A percentile compares a stretch with the other conserved stretches of the same genome.
phyloP scores from a whole-genome alignment of 2,888 invertebrate genomes.

The Metalampra italica region DNA sequence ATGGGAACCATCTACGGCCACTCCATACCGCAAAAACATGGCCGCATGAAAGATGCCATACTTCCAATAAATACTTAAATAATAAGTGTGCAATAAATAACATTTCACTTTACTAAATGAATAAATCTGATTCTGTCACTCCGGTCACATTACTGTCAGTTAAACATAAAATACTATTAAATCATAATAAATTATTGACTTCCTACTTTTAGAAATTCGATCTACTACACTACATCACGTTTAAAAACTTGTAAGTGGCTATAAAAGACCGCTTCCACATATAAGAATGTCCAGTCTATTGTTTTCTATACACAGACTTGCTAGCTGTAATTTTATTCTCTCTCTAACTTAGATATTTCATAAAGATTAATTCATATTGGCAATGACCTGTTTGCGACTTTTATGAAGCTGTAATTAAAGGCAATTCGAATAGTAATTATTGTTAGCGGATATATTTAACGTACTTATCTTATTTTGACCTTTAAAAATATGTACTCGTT shows the following conservation, averaged over 20 bases:
- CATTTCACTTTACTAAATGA: background rate
- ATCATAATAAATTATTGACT: background rate
- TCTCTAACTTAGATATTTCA: background rate
- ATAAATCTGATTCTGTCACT: background rate
- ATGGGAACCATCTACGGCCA: too few species aligned
- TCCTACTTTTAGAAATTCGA: background rate
- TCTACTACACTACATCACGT: background rate
- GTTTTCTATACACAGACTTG: background rate
- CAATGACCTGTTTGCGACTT: background rate
- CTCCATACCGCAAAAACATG: too few species aligned
- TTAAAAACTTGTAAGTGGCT: background rate
- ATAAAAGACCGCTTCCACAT: background rate
- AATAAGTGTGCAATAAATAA: background rate
- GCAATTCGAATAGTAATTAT: background rate
- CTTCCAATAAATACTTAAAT: too few species aligned
- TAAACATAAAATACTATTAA: background rate
- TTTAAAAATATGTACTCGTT: slow-evolving; percentile 5
- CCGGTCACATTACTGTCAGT: background rate
- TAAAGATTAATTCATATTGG: background rate
- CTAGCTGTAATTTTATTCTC: background rate
- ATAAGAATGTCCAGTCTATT: background rate
- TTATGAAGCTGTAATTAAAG: too few species aligned
- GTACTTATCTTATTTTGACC: background rate
- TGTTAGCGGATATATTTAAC: background rate
- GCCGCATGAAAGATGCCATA: too few species aligned